Conservation (phyloP, 2,888 invertebrate genomes). For the Nycteola revayana region DNA sequence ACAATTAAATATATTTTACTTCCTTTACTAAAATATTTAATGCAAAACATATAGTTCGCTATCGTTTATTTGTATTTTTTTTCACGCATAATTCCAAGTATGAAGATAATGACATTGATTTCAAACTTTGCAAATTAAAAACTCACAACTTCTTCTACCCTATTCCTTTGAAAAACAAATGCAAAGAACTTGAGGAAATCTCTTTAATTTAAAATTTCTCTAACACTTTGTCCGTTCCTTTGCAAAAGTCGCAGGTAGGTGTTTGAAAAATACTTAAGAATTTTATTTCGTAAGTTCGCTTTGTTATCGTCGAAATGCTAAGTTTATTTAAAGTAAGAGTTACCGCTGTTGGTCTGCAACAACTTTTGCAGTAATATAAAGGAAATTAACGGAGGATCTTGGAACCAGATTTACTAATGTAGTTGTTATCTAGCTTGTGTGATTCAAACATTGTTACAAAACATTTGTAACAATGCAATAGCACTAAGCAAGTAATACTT, state of each 20-base stretch:
- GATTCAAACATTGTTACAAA: conserved; percentile 29
- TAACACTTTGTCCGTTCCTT: conserved; percentile 24
- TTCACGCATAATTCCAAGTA: neutral
- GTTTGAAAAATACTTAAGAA: conserved; percentile 28
- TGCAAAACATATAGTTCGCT: no score
- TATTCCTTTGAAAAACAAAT: neutral
- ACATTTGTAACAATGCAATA: no score
- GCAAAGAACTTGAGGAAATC: neutral
- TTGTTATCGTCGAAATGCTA: conserved; percentile 28
- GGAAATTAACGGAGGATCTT: conserved; percentile 41
- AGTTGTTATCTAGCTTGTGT: conserved; percentile 38
- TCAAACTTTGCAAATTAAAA: neutral
- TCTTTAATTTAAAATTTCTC: conserved; percentile 13
- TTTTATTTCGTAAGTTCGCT: conserved; percentile 24
- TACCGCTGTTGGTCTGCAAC: conserved; percentile 25
- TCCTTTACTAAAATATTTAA: no score
- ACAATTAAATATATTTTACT: no score
- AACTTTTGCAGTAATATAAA: conserved; percentile 40
- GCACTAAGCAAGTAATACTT: no score
- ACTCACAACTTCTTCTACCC: neutral
- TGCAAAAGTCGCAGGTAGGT: conserved; percentile 15
- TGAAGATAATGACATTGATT: neutral
- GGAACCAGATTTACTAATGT: conserved; percentile 47
- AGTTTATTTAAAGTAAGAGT: conserved; percentile 36
- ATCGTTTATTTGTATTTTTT: neutral